These are phyloP conservation scores for Ridgeia piscesae DNA, from an alignment of 1,140 invertebrate genomes.

Conservation along the genomic window DNA sequence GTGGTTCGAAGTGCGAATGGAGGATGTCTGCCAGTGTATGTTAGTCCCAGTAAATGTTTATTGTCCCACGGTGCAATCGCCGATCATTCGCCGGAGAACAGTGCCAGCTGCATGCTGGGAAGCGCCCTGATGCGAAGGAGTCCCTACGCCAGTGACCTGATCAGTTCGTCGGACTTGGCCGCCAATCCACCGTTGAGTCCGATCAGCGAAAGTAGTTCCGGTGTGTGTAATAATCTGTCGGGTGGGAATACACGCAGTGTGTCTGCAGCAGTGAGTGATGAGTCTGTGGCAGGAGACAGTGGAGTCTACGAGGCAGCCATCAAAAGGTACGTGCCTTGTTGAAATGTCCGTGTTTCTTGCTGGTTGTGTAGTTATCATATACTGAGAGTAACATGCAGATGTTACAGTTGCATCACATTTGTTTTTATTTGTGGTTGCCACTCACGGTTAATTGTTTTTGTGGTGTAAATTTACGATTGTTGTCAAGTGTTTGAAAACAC, in stretches of 20 bases:
- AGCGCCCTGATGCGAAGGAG: not conserved
- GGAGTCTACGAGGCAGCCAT: constrained; percentile 92
- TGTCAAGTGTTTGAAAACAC: not conserved
- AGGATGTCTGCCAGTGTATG: not conserved
- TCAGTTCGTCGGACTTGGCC: not conserved
- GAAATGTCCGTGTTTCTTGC: not conserved
- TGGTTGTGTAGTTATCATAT: not conserved
- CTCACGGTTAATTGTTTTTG: not conserved
- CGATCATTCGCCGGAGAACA: not conserved
- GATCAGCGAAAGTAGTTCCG: constrained; percentile 64
- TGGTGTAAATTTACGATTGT: not conserved
- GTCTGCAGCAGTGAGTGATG: constrained; percentile 91
- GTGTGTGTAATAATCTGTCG: constrained; percentile 54
- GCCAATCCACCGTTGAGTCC: constrained; percentile 71
- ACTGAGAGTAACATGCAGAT: not conserved
- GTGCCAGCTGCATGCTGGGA: not conserved
- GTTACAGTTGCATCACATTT: not conserved
- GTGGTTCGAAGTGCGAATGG: not conserved
- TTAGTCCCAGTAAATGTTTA: constrained; percentile 1
- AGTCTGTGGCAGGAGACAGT: constrained; percentile 93
- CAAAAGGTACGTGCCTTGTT: constrained; percentile 39
- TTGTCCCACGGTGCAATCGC: not conserved
- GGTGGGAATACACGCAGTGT: constrained; percentile 63
- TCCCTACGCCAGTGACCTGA: not conserved
- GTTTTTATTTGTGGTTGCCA: not conserved